Conservation (phyloP, 1,140 invertebrate genomes). For the Drosophila lini region DNA sequence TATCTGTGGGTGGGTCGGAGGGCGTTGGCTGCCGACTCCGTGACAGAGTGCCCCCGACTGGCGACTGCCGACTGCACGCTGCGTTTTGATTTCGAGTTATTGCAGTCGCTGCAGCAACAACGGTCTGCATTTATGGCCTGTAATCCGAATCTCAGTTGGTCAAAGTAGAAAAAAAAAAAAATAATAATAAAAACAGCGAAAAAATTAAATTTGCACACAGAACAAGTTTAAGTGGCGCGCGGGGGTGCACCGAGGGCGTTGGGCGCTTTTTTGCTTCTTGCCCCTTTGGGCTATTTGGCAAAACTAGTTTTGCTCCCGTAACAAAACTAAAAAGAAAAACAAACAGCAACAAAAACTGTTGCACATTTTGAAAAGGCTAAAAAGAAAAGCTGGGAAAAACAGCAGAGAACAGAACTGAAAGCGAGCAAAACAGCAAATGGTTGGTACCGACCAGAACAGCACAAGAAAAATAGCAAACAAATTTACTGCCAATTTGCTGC, state of each 20-base stretch:
- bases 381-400: slow-evolving; percentile 38
- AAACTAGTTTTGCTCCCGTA: slow-evolving; percentile 69
- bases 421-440: slow-evolving; percentile 56
- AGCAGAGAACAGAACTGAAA: slow-evolving; percentile 14
- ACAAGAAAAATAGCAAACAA: slow-evolving; percentile 80
- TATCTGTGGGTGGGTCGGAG: slow-evolving; percentile 48
- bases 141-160: slow-evolving; percentile 76
- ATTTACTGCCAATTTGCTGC: slow-evolving; percentile 82
- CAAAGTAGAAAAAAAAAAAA: slow-evolving; percentile 15
- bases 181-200: slow-evolving; percentile 39
- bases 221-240: slow-evolving; percentile 74
- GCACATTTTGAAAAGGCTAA: slow-evolving; percentile 57
- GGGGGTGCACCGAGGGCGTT: slow-evolving; percentile 6
- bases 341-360: slow-evolving; percentile 68
- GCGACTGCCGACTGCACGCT: slow-evolving; percentile 53
- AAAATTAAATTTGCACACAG: slow-evolving; percentile 78
- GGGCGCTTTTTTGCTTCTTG: slow-evolving; percentile 48
- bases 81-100: slow-evolving; percentile 80
- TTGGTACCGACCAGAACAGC: slow-evolving; percentile 27
- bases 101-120: slow-evolving; percentile 43
- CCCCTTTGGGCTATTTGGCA: slow-evolving; percentile 59
- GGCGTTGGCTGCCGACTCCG: slow-evolving; percentile 53
- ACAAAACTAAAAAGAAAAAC: slow-evolving; percentile 44
- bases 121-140: slow-evolving; percentile 63
- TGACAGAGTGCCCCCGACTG: slow-evolving; percentile 63